Percentiles rank a stretch among this genome's conserved stretches.
Conservation (phyloP, 2,888 invertebrate genomes). For the Atethmia centrago region DNA sequence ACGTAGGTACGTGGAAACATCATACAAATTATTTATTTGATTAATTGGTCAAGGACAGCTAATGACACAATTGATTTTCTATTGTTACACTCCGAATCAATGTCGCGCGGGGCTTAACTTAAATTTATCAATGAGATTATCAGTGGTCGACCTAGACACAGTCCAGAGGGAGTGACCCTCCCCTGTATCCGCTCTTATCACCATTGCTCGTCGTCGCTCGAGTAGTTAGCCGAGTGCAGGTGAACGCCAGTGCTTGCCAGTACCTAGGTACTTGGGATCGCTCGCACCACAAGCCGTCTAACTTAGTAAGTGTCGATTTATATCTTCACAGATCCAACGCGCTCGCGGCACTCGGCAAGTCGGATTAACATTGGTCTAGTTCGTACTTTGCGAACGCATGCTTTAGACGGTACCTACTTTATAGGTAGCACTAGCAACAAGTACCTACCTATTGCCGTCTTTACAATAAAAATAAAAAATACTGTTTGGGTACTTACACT, state of each 20-base stretch:
- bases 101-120: no score
- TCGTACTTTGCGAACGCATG: not conserved
- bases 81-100: no score
- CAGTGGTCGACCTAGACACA: no score
- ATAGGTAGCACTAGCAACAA: not conserved
- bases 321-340: not conserved
- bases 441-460: no score
- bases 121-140: no score
- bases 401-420: not conserved
- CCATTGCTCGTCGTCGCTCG: not conserved
- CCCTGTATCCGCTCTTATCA: not conserved
- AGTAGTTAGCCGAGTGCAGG: not conserved
- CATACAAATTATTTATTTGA: no score
- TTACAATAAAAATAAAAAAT: not conserved
- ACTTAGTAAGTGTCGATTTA: not conserved
- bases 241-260: not conserved
- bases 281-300: not conserved
- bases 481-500: constrained; percentile 1
- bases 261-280: not conserved
- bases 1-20: no score
- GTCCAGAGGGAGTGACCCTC: no score
- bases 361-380: not conserved
- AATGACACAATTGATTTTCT: no score
- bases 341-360: no score
- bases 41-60: no score